phyloP scores from a whole-genome alignment of 37 sponge, comb jelly and placozoan genomes.

The Chondrosia reniformis region DNA sequence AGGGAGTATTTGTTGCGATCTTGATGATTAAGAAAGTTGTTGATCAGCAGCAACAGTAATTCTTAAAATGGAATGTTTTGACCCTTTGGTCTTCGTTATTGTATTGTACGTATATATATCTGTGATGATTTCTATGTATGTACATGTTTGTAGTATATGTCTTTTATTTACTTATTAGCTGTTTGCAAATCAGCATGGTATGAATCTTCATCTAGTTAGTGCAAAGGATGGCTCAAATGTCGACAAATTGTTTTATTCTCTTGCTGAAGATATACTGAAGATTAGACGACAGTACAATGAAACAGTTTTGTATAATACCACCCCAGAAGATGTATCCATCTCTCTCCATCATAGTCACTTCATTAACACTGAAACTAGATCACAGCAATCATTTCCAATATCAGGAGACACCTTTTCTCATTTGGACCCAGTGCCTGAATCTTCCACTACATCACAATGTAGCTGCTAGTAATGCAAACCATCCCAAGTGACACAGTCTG shows the following conservation, averaged over 20 bases:
- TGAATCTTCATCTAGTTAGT: slow-evolving; percentile 5
- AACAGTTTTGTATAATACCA: too few relatives aligned
- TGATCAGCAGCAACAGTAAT: neutral
- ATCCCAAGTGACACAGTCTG: too few relatives aligned
- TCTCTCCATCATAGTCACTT: too few relatives aligned
- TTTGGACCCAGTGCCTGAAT: too few relatives aligned
- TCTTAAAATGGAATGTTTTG: neutral
- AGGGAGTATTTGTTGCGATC: too few relatives aligned
- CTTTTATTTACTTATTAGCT: neutral
- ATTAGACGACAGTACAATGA: neutral
- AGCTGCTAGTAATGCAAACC: too few relatives aligned
- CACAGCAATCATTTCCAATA: too few relatives aligned
- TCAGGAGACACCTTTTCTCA: too few relatives aligned
- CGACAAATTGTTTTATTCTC: neutral
- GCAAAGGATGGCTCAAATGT: neutral
- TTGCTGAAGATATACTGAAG: neutral
- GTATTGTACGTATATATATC: neutral
- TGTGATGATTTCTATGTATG: neutral
- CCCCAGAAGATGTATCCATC: too few relatives aligned
- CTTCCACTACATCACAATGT: too few relatives aligned
- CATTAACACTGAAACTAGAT: too few relatives aligned
- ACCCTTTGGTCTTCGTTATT: neutral
- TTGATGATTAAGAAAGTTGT: neutral
- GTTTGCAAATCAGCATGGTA: neutral
- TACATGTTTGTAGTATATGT: neutral